A percentile compares a stretch with the other conserved stretches of the same genome.
Evolutionary conservation across 2,797 vertebrate species (phyloP).

Genomic region (Adelosebastes latens): DNA sequence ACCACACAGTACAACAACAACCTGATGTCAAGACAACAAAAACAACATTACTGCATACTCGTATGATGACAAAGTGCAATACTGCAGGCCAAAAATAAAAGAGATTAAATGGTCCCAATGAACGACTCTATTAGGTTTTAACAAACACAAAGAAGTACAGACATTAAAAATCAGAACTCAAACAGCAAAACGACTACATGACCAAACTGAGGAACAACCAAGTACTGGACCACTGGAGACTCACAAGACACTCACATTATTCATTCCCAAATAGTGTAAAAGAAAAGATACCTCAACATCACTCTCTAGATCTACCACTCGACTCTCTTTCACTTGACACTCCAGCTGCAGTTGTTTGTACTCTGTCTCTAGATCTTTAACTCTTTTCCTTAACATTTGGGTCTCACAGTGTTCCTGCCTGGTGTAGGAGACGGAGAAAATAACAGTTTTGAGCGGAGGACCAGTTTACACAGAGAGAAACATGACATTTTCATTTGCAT

Average conservation of each 20-base stretch:
- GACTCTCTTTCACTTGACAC: conserved; percentile 85
- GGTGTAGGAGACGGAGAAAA: conserved; percentile 74
- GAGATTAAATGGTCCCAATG: conserved; percentile 8
- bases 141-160: conserved; percentile 38
- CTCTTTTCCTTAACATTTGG: conserved; percentile 87
- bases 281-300: conserved; percentile 84
- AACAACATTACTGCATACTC: conserved; percentile 32
- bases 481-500: conserved; percentile 33
- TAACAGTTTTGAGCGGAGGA: conserved; percentile 50
- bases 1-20: conserved; percentile 54
- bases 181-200: conserved; percentile 47
- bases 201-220: conserved; percentile 55
- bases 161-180: conserved; percentile 31
- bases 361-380: conserved; percentile 88
- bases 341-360: conserved; percentile 89
- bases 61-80: conserved; percentile 55
- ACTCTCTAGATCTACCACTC: conserved; percentile 84
- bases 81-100: conserved; percentile 54
- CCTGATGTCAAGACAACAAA: conserved; percentile 41
- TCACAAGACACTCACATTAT: conserved; percentile 73
- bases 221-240: conserved; percentile 59
- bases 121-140: background rate
- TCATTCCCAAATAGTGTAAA: conserved; percentile 72
- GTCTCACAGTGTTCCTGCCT: conserved; percentile 87
- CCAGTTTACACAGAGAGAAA: conserved; percentile 64